Evolutionary conservation across 1,140 invertebrate genomes (phyloP).

Genomic region (Subanguina moxae): DNA sequence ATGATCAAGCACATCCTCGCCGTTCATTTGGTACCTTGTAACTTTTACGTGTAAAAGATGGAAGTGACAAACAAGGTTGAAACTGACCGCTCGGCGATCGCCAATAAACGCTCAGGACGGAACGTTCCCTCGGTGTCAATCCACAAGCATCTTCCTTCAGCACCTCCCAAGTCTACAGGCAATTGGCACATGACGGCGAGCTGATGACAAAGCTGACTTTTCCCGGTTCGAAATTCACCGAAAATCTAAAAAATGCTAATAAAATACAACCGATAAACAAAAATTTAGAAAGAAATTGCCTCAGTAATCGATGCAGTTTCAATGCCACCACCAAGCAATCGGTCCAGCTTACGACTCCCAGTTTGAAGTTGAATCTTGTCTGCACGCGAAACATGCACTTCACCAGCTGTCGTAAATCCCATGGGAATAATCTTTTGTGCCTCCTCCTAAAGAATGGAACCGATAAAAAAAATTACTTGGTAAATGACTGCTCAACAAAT

Average conservation of each 20-base stretch:
- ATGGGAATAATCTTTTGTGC: slow-evolving; percentile 88
- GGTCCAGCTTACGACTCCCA: slow-evolving; percentile 82
- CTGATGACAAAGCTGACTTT: slow-evolving; percentile 94
- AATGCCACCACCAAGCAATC: slow-evolving; percentile 83
- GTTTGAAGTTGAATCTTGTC: slow-evolving; percentile 74
- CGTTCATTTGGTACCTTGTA: slow-evolving; percentile 75
- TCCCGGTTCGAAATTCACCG: slow-evolving; percentile 96
- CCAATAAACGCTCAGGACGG: slow-evolving; percentile 66
- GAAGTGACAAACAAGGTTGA: background rate
- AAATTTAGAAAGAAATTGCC: too few species aligned
- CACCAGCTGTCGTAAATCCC: slow-evolving; percentile 94
- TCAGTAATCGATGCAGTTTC: slow-evolving; percentile 99
- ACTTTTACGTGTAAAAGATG: background rate
- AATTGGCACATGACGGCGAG: slow-evolving; percentile 95
- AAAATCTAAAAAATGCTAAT: slow-evolving; percentile 77
- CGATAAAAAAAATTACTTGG: background rate
- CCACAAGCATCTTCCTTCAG: slow-evolving; percentile 94
- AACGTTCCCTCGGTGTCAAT: slow-evolving; percentile 98
- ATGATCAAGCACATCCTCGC: slow-evolving; percentile 88
- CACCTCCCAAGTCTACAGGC: slow-evolving; percentile 90
- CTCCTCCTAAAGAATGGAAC: slow-evolving; percentile 72
- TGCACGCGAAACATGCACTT: slow-evolving; percentile 85
- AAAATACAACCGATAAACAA: too few species aligned
- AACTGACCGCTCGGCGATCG: slow-evolving; percentile 64
- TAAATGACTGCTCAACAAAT: slow-evolving; percentile 10